Evolutionary conservation across 2,888 invertebrate genomes (phyloP), one percentile per base, ranked within the genome.

Genomic region (Flexamia atlantica): DNA sequence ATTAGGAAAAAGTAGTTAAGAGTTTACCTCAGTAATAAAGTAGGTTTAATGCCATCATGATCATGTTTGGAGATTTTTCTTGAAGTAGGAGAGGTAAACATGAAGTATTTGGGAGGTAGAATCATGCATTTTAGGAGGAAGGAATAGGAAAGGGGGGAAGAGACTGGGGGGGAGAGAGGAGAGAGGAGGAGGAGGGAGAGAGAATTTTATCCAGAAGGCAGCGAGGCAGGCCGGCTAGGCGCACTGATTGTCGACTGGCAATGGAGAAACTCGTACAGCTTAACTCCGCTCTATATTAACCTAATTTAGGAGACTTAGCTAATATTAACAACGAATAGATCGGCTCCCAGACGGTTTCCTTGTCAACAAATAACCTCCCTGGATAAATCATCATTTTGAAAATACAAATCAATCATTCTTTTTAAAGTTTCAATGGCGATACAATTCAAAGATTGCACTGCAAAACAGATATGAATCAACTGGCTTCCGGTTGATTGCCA

Each of bases 241-340:
- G 79, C 32, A n/a, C 57, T 88, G 88, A 88, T 88, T 88, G 88
- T 88, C 88, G 85, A 85, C 85, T 83, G 88, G 88, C 88, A 88
- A 87, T 87, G 87, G 86, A 82, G 81, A 84, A 82, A 83, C 82
- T 74, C 53, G 79, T 32, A 42, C 82, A 76, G 81, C 84, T 82
- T 81, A 50, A 84, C 84, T 81, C 81, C 82, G 70, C 28, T 60
- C 84, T 81, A 81, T 84, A 76, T 68, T 84, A 82, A 81, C 82
- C 82, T 84, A 84, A 64, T 81, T 80, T 72, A 81, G 30, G 53
- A 50, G 68, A 68, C 68, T 70, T 83, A 80, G 46, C 50, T 83
- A 80, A 83, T 79, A 83, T 80, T 79, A 76, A 74, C 64, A 83
- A 83, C 83, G 60, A 64, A 79, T 79, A 46, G 64, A 81, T 20